These are phyloP conservation scores for Ceratitis capitata DNA, from an alignment of 1,140 invertebrate species.

Conservation along the genomic window DNA sequence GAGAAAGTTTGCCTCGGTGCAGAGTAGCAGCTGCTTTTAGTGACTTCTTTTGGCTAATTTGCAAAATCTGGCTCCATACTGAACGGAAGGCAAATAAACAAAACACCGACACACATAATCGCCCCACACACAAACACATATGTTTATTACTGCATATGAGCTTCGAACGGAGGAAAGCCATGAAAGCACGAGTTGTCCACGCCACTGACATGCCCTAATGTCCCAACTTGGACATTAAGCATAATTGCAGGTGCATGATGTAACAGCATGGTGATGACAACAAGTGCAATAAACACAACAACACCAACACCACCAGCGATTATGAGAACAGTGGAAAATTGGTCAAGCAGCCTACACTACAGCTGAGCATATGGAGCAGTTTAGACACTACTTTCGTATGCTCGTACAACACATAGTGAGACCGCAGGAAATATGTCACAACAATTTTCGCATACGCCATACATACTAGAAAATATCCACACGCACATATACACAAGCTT, in stretches of 20 bases:
- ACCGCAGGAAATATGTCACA: conserved; percentile 21
- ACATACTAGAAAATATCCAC: too few species aligned
- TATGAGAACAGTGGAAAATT: too few species aligned
- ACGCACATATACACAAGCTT: background rate
- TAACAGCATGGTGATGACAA: background rate
- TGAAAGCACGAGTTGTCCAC: background rate
- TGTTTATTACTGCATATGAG: background rate
- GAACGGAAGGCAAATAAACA: background rate
- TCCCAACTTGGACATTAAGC: conserved; percentile 5
- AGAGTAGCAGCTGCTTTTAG: conserved; percentile 14
- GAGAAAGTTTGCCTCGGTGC: background rate
- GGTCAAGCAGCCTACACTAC: background rate
- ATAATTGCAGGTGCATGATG: conserved; percentile 17
- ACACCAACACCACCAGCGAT: background rate
- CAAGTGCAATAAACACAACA: background rate
- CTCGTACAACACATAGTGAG: conserved; percentile 17
- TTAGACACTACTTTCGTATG: conserved; percentile 5
- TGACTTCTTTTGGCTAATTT: conserved; percentile 32
- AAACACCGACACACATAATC: background rate
- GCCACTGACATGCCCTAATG: conserved; percentile 17
- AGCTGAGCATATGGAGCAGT: background rate
- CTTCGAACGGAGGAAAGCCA: background rate
- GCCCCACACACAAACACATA: background rate
- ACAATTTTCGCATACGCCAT: conserved; percentile 20
- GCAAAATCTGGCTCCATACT: background rate